phyloP scores from a whole-genome alignment of 92 coral and sea anemone species.

The Nematostella vectensis region DNA sequence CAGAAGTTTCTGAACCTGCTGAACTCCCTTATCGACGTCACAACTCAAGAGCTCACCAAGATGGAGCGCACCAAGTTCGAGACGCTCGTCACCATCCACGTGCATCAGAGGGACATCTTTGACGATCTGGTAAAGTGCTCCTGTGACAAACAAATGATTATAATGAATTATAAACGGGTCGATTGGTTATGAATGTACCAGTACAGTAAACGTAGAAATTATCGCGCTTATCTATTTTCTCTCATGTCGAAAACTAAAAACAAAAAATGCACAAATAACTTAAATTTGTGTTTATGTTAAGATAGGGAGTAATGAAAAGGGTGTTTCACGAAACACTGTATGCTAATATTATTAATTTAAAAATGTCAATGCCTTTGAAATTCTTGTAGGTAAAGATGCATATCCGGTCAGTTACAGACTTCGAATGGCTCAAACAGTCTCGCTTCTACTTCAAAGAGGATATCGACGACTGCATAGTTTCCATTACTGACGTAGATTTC shows the following conservation, averaged over 20 bases:
- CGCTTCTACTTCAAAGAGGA: slow-evolving; percentile 89
- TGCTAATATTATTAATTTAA: too few species aligned
- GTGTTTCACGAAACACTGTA: too few species aligned
- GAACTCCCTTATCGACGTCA: slow-evolving; percentile 78
- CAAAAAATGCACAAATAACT: too few species aligned
- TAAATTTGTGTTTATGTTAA: too few species aligned
- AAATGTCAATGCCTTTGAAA: too few species aligned
- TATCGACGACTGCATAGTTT: slow-evolving; percentile 71
- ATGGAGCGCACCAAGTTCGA: slow-evolving; percentile 90
- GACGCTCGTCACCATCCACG: slow-evolving; percentile 84
- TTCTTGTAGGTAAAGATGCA: slow-evolving; percentile 73
- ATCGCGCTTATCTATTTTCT: too few species aligned
- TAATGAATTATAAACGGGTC: too few species aligned
- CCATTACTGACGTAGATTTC: slow-evolving; percentile 84
- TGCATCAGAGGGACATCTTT: slow-evolving; percentile 85
- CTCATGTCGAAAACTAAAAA: too few species aligned
- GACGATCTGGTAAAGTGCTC: slow-evolving; percentile 56
- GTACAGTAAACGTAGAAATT: too few species aligned
- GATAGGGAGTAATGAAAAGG: too few species aligned
- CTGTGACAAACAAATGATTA: too few species aligned
- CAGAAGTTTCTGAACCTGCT: slow-evolving; percentile 82
- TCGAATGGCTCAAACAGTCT: slow-evolving; percentile 86
- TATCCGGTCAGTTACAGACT: slow-evolving; percentile 78
- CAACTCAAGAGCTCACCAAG: slow-evolving; percentile 83
- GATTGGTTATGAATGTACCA: too few species aligned